A percentile compares a stretch with the other conserved stretches of the same genome.
phyloP scores from a whole-genome alignment of 2,888 invertebrate species.

The Lasioglossum lativentre region DNA sequence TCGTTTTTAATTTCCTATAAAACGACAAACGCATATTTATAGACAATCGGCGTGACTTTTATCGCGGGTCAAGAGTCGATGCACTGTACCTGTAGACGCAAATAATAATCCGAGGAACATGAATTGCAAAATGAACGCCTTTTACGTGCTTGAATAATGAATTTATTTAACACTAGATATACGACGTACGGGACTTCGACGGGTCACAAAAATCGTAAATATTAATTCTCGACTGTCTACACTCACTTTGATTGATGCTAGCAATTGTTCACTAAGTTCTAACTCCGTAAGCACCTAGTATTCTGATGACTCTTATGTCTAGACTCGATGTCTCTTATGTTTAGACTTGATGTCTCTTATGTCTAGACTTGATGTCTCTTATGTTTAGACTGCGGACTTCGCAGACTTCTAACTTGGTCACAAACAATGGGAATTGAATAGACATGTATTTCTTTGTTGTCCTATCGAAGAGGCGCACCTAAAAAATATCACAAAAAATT shows the following conservation, averaged over 20 bases:
- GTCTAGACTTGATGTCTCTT: no score
- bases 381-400: no score
- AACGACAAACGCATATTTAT: background rate
- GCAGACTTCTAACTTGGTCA: no score
- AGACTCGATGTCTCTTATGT: no score
- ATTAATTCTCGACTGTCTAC: background rate
- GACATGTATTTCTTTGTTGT: background rate
- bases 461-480: background rate
- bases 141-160: background rate
- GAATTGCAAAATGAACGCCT: background rate
- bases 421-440: no score
- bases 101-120: background rate
- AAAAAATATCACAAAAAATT: background rate
- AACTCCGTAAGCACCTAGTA: no score
- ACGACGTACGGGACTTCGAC: background rate
- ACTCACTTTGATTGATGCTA: background rate
- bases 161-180: background rate
- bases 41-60: background rate
- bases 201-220: background rate
- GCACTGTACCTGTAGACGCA: background rate
- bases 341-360: no score
- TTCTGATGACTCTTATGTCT: no score
- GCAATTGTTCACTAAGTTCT: no score
- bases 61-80: background rate
- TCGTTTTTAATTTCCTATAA: background rate